Evolutionary conservation across 2,888 invertebrate species (phyloP), one percentile per base, ranked within the genome.

Genomic region (Dicyrtomina minuta): DNA sequence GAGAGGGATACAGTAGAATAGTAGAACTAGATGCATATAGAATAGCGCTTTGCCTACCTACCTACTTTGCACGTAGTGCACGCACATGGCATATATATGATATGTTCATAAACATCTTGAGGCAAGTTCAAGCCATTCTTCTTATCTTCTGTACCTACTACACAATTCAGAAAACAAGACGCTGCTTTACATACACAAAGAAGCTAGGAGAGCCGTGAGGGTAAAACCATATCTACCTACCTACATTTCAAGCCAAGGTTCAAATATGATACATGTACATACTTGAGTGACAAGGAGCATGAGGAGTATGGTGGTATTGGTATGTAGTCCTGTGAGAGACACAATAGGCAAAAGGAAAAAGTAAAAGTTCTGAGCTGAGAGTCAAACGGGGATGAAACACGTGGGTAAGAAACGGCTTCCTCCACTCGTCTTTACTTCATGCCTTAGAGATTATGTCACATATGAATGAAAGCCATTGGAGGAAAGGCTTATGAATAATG

Each of bases 401-500:
- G 65, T 56, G 65, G 53, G 43, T 56, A 61, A 65, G 55, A 65
- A 62, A 43, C 44, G 39, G 65, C 65, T 65, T 65, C 56, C 65
- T 65, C 55, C 17, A 49, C 43, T 65, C n/a, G n/a, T n/a, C 55
- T 55, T 17, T 39, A 15, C 17, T 26, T 24, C 39, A 65, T 13
- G 65, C 43, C 55, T 55, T 24, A 24, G 53, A 65, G 65, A 65
- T 65, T 55, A 65, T 65, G 65, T 65, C 65, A 65, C 65, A 65
- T 65, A 56, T 65, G 65, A 65, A 65, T 65, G 65, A 65, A 65
- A 65, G 65, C 55, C 56, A 43, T 56, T 55, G 65, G 55, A 65
- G 41, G 53, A 55, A 65, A 65, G 49, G n/a, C 65, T 65, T 65
- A 65, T 65, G 65, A 65, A 65, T 65, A 65, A 65, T 65, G 65